Base-by-base conservation (phyloP, 1,140 invertebrate genomes). In the Drosophila pandora region DNA sequence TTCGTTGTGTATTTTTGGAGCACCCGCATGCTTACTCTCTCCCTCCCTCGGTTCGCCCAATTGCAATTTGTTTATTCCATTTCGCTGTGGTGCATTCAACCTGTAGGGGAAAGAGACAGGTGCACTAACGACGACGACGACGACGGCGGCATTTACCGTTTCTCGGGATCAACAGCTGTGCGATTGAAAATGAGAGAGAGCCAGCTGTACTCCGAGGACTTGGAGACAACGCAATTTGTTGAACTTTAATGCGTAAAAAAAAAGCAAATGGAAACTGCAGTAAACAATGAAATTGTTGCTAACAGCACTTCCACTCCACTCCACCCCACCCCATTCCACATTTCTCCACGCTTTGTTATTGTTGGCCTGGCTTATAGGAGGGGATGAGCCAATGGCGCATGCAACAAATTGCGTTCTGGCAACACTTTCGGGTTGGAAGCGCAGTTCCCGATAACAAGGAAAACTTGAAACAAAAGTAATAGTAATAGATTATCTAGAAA, bases 81-180 rank as follows among this genome's bases (percentile, higher is more conserved):
- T 76, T 43, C 21, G 61, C 21, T 56, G 56, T 72, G 65, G 81
- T 79, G 61, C 81, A 81, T 85, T 85, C 68, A 78, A 85, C 77
- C 71, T 77, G 62, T 54, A 17, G 57, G 39, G 21, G 52, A 54
- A 21, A n/a, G 58, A 72, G 69, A 75, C 81, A 85, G 81, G 73
- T 87, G 73, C 73, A 48, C 57, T 59, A 65, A 63, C 41, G 41
- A 21, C 41, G 59, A 54, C 70, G 61, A 30, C 41, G 49, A 63
- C 41, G 41, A 21, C 41, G 59, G 57, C 70, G 61, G 37, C 47
- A 53, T 76, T 76, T 75, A 70, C 79, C 71, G 72, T 80, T 74
- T 50, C 25, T 49, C 25, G 47, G 39, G 76, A 84, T 84, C 76
- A 80, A 76, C 80, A 84, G 72, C 76, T 79, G 76, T 55, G 45